Base-by-base conservation (phyloP, 2,888 invertebrate genomes). In the Archaeoteleia sp. region DNA sequence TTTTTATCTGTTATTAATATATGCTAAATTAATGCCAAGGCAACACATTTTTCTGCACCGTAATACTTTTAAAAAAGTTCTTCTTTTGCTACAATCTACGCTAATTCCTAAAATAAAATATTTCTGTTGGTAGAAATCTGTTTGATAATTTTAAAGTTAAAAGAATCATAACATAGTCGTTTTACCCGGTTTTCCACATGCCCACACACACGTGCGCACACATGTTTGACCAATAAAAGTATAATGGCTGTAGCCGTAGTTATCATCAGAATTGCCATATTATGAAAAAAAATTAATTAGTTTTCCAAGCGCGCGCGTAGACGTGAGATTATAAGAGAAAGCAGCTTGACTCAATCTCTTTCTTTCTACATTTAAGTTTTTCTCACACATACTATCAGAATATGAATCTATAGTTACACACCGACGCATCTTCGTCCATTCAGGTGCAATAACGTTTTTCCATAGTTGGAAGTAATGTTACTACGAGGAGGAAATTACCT, bases 281-380 rank as follows among this genome's bases (percentile, higher is more conserved):
- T 54, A 62, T 34, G 27, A 53, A 46, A 55, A 43, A 37, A 61
- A 53, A 43, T 62, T 62, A 62, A 62, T 62, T 62, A 62, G 45
- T 54, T 60, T 54, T 34, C 17, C 39, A 27, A 7, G 40, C 27
- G 34, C 34, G 39, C 46, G 39, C 53, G 13, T 30, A 29, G 17
- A 17, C 17, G 10, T 29, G 53, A 71, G 76, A 74, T 80, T 77
- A 80, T 76, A 67, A 73, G 73, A 72, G 73, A 70, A 73, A 74
- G 72, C 63, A 48, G 63, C 43, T 63, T n/a, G n/a, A n/a, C n/a
- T 48, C 49, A 45, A 20, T n/a, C 40, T 20, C 43, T 49, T 43
- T 34, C 32, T 49, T 37, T 32, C 39, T 63, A 46, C 23, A 40
- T 54, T 55, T 61, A 53, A 46, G 55, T 63, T 60, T 57, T 54